Percentiles rank a stretch among this genome's conserved stretches.
Evolutionary conservation across 1,140 invertebrate species (phyloP).

Genomic region (Diuraphis noxia): DNA sequence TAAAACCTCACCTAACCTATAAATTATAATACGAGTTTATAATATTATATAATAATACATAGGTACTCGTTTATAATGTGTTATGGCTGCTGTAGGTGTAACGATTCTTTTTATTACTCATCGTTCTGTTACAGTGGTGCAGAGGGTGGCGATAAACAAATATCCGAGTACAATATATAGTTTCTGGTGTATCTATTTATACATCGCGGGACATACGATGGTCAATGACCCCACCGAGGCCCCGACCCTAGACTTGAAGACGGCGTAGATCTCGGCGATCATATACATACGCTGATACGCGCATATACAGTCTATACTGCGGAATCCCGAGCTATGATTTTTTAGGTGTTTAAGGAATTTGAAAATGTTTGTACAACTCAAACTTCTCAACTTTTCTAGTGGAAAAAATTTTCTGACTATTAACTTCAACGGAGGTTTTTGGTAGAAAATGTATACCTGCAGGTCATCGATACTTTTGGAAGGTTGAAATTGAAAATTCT

Average conservation of each 20-base stretch:
- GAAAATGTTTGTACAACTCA: too few relatives aligned
- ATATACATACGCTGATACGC: too few relatives aligned
- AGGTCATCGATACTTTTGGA: too few relatives aligned
- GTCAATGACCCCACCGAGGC: not conserved
- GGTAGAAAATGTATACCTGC: too few relatives aligned
- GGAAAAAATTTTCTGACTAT: too few relatives aligned
- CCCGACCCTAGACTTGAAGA: not conserved
- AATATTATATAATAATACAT: not conserved
- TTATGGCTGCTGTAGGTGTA: rapidly evolving
- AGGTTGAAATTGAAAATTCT: too few relatives aligned
- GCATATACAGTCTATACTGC: not conserved
- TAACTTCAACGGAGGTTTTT: too few relatives aligned
- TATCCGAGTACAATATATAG: not conserved
- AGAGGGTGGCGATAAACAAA: not conserved
- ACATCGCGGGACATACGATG: not conserved
- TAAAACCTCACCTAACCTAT: not conserved
- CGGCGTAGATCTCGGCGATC: not conserved
- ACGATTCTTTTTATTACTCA: too few relatives aligned
- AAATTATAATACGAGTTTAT: not conserved
- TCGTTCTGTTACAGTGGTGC: not conserved
- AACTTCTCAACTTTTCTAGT: too few relatives aligned
- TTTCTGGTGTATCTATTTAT: not conserved
- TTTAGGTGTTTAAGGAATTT: too few relatives aligned
- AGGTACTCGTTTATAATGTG: not conserved
- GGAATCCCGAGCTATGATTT: not conserved